Percentiles rank a stretch among this genome's conserved stretches.
Evolutionary conservation across 2,888 invertebrate genomes (phyloP).

Genomic region (Meiosimyza decipiens): DNA sequence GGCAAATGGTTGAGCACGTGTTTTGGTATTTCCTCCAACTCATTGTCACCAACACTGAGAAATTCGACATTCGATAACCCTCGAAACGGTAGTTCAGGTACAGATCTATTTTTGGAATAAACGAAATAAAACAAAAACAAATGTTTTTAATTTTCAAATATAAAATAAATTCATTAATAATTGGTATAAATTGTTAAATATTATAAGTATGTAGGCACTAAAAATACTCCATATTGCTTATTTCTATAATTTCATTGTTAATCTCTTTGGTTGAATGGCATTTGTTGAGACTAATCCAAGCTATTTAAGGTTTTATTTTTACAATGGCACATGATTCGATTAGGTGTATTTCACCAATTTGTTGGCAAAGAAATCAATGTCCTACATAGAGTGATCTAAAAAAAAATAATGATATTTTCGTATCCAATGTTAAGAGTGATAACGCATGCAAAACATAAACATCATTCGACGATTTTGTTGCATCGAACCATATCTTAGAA

Average conservation of each 20-base stretch:
- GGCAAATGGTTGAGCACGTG: conserved; percentile 81
- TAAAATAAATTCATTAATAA: not conserved
- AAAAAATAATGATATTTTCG: not conserved
- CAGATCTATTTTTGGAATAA: conserved; percentile 69
- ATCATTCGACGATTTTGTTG: not conserved
- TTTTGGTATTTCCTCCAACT: conserved; percentile 79
- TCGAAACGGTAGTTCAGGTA: conserved; percentile 79
- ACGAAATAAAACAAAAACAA: conserved; percentile 9
- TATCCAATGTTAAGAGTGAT: not conserved
- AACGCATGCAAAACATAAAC: conserved; percentile 19
- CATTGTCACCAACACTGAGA: conserved; percentile 85
- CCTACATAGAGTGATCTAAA: conserved; percentile 31
- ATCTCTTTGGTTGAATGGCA: not conserved
- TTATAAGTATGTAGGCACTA: too few relatives aligned
- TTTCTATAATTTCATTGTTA: conserved; percentile 1
- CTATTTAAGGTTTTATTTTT: too few relatives aligned
- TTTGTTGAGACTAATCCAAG: too few relatives aligned
- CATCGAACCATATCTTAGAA: too few relatives aligned
- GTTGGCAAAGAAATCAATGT: not conserved
- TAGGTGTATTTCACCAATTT: too few relatives aligned
- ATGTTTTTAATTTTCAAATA: not conserved
- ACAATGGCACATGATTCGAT: too few relatives aligned
- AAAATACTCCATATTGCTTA: not conserved
- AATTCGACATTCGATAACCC: conserved; percentile 79
- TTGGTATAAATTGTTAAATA: too few relatives aligned